Percentiles rank a stretch among this genome's conserved stretches.
Evolutionary conservation across 2,113 vertebrate species (phyloP).

Genomic region (Odocoileus virginianus): DNA sequence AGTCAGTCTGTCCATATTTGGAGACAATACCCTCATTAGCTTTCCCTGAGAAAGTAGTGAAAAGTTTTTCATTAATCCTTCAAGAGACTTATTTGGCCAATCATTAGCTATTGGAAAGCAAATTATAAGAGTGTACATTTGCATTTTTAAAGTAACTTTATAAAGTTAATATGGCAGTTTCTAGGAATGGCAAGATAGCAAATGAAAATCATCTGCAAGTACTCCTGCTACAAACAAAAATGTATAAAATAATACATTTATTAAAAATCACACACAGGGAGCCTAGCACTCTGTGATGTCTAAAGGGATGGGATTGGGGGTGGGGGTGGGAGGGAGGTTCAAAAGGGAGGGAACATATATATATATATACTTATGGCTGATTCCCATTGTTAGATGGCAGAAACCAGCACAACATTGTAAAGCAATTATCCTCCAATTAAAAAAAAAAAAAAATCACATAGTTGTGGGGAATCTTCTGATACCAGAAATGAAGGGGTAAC

Average conservation of each 20-base stretch:
- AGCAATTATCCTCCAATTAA: not conserved
- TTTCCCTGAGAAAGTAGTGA: not conserved
- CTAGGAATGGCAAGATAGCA: not conserved
- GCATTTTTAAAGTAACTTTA: not conserved
- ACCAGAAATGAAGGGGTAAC: not conserved
- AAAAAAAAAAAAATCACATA: not conserved
- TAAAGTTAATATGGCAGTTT: not conserved
- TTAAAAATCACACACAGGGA: not conserved
- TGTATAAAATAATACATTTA: not conserved
- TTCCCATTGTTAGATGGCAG: not conserved
- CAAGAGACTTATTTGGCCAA: not conserved
- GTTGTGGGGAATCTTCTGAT: not conserved
- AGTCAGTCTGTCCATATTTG: not conserved
- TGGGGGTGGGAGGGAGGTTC: not conserved
- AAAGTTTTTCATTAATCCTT: not conserved
- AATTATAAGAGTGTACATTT: not conserved
- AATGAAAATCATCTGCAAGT: constrained; percentile 1
- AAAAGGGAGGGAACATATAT: not conserved
- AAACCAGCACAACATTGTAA: not conserved
- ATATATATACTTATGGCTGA: not conserved
- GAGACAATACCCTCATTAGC: not conserved
- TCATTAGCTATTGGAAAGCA: not conserved
- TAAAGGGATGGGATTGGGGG: not conserved
- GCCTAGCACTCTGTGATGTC: not conserved
- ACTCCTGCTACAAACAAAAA: constrained; percentile 5